Percentiles rank a stretch among this genome's conserved stretches.
Conservation (phyloP, 2,113 vertebrate species). For the Trochalopteron elliotii region DNA sequence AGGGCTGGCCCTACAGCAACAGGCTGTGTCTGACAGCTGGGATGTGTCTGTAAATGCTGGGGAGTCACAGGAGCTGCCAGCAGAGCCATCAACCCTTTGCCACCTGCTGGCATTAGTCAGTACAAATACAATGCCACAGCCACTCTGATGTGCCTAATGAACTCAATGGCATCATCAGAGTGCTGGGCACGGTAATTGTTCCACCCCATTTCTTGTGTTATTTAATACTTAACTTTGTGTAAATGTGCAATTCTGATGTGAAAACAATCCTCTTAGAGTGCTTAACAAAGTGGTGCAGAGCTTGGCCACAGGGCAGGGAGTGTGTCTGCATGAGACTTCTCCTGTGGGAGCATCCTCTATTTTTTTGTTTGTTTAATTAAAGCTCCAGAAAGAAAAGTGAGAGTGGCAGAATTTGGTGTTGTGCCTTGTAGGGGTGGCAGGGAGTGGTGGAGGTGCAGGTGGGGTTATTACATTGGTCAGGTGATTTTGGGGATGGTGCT, state of each 20-base stretch:
- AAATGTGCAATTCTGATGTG: not conserved
- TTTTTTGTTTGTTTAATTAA: not conserved
- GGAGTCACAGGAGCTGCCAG: not conserved
- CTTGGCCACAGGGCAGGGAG: no score
- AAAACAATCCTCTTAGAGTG: not conserved
- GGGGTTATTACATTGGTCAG: not conserved
- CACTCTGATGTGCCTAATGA: fast-evolving
- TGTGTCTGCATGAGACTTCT: not conserved
- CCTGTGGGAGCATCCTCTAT: not conserved
- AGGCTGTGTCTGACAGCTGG: not conserved
- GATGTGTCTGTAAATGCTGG: not conserved
- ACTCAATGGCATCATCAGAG: not conserved
- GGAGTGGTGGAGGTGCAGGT: not conserved
- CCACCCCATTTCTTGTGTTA: not conserved
- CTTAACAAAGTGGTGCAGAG: not conserved
- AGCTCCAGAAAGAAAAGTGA: not conserved
- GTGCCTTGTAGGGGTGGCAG: not conserved
- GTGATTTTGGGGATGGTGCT: not conserved
- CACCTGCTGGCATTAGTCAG: not conserved
- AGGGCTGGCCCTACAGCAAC: not conserved
- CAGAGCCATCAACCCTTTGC: not conserved
- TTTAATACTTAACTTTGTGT: not conserved
- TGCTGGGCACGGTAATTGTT: not conserved
- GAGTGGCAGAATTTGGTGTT: not conserved
- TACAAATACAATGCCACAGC: no score